Evolutionary conservation across 2,888 invertebrate genomes (phyloP).

Genomic region (Saturnia japonica): DNA sequence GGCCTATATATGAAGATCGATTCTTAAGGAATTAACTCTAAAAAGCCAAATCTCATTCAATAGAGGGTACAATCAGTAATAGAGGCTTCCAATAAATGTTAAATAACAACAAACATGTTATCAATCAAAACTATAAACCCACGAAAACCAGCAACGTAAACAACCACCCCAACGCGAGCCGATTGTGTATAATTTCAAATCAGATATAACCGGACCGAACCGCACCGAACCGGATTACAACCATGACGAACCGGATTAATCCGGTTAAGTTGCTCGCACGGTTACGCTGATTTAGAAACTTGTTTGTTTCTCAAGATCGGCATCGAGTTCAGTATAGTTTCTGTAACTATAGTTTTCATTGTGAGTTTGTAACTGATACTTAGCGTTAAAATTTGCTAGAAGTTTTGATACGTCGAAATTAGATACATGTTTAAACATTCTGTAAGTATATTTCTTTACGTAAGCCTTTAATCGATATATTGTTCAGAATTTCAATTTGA

Average conservation of each 20-base stretch:
- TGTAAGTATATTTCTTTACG: neutral
- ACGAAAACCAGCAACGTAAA: slow-evolving; percentile 27
- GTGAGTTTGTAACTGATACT: slow-evolving; percentile 39
- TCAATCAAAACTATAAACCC: slow-evolving; percentile 16
- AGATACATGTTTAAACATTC: neutral
- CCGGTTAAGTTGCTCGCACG: slow-evolving; percentile 71
- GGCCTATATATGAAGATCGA: too few relatives aligned
- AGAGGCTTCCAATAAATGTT: slow-evolving; percentile 4
- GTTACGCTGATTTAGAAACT: slow-evolving; percentile 77
- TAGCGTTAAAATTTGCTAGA: slow-evolving; percentile 41
- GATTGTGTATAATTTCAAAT: slow-evolving; percentile 70
- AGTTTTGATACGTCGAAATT: slow-evolving; percentile 26
- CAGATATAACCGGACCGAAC: slow-evolving; percentile 56
- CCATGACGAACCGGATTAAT: slow-evolving; percentile 65
- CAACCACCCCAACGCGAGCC: slow-evolving; percentile 40
- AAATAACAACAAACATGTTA: slow-evolving; percentile 20
- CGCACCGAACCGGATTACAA: slow-evolving; percentile 62
- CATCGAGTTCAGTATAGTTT: slow-evolving; percentile 30
- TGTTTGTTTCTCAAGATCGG: slow-evolving; percentile 64
- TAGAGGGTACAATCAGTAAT: neutral
- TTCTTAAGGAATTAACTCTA: too few relatives aligned
- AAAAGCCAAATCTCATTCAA: neutral
- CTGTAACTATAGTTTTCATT: slow-evolving; percentile 41
- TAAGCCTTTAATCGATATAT: neutral
- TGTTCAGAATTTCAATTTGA: neutral